Evolutionary conservation across 1,140 invertebrate genomes (phyloP).

Genomic region (Cheumatopsyche charites): DNA sequence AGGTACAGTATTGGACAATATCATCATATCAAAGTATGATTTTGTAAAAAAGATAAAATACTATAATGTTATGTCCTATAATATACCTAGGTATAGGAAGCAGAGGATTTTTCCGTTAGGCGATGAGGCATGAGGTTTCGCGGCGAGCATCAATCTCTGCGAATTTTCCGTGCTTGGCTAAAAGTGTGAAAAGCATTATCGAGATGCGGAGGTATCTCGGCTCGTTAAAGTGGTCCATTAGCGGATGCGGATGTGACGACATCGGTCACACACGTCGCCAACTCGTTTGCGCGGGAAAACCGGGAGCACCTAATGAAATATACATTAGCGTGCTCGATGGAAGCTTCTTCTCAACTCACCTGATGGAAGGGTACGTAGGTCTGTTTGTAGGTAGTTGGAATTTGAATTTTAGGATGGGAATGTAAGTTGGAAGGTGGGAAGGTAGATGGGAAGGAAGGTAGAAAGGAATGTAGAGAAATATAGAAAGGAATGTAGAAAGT

Average conservation of each 20-base stretch:
- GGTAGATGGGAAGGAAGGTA: too few species aligned
- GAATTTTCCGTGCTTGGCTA: slow-evolving; percentile 11
- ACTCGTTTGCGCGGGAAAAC: slow-evolving; percentile 35
- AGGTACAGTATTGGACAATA: too few species aligned
- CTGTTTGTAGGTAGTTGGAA: too few species aligned
- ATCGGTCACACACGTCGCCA: slow-evolving; percentile 45
- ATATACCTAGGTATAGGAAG: too few species aligned
- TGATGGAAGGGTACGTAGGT: slow-evolving; percentile 3
- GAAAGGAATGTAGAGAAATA: too few species aligned
- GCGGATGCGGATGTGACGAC: slow-evolving; percentile 31
- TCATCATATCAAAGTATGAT: too few species aligned
- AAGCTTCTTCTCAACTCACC: slow-evolving; percentile 37
- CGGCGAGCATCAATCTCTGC: slow-evolving; percentile 13
- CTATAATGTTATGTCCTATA: too few species aligned
- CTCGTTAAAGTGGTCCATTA: slow-evolving; percentile 39
- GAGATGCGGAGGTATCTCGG: slow-evolving; percentile 31
- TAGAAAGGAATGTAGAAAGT: too few species aligned
- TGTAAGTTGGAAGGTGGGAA: too few species aligned
- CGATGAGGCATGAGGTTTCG: not conserved
- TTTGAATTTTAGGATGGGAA: not conserved
- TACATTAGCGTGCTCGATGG: slow-evolving; percentile 40
- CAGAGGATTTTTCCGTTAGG: too few species aligned
- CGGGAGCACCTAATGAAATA: slow-evolving; percentile 43
- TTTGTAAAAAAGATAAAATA: too few species aligned
- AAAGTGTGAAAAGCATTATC: slow-evolving; percentile 16